These are phyloP conservation scores for Panzeria rudis DNA, from an alignment of 2,888 invertebrate species.

Conservation along the genomic window DNA sequence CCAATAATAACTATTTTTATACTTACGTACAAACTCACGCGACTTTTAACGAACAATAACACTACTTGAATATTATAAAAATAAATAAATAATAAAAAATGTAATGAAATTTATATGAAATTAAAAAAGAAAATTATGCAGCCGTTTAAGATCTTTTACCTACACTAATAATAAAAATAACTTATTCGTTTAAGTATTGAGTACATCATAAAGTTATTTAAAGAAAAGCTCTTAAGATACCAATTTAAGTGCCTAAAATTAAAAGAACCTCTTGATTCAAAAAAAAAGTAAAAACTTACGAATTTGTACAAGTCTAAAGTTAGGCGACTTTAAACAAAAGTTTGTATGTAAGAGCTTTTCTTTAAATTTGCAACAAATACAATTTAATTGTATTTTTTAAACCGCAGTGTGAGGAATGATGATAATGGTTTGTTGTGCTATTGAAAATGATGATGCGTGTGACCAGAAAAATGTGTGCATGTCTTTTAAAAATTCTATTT, in stretches of 20 bases:
- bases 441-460: slow-evolving; percentile 35
- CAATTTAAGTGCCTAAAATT: background rate
- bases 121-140: slow-evolving; percentile 55
- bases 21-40: slow-evolving; percentile 67
- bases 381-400: slow-evolving; percentile 59
- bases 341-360: slow-evolving; percentile 27
- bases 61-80: slow-evolving; percentile 60
- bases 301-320: too few relatives aligned
- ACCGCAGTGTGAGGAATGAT: slow-evolving; percentile 49
- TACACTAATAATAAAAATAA: slow-evolving; percentile 46
- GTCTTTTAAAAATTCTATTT: slow-evolving; percentile 65
- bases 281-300: too few relatives aligned
- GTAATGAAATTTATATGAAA: slow-evolving; percentile 56
- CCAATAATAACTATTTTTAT: slow-evolving; percentile 27
- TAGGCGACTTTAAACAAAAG: too few relatives aligned
- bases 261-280: background rate
- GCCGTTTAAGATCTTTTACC: slow-evolving; percentile 76
- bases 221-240: slow-evolving; percentile 36
- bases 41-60: slow-evolving; percentile 71
- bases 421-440: slow-evolving; percentile 48
- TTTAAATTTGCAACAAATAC: slow-evolving; percentile 37
- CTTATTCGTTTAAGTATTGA: slow-evolving; percentile 40
- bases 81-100: slow-evolving; percentile 45
- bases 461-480: slow-evolving; percentile 55
- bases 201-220: slow-evolving; percentile 54